phyloP scores from a whole-genome alignment of 2,888 invertebrate species.

The Hemicrepidius hirtus region DNA sequence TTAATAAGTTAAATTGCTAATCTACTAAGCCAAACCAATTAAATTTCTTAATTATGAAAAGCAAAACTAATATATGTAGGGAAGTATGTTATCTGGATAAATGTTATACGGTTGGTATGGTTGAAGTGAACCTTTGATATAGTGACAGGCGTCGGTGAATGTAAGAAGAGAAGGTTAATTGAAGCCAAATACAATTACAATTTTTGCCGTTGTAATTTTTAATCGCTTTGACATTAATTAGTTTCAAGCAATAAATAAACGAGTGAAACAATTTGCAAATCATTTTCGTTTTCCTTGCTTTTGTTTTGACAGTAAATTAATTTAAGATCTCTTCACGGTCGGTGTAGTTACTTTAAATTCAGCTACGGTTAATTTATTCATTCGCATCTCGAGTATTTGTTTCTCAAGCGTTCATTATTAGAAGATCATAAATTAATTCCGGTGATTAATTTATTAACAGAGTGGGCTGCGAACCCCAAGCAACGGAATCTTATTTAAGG shows the following conservation, averaged over 20 bases:
- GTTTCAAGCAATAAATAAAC: conserved; percentile 63
- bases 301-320: conserved; percentile 66
- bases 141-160: conserved; percentile 17
- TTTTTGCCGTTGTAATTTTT: conserved; percentile 57
- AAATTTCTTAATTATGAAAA: background rate
- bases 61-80: background rate
- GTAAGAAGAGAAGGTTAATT: conserved; percentile 21
- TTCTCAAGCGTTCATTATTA: conserved; percentile 66
- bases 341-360: conserved; percentile 60
- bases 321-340: conserved; percentile 62
- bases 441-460: conserved; percentile 65
- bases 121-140: conserved; percentile 7
- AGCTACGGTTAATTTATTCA: conserved; percentile 65
- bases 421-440: conserved; percentile 67
- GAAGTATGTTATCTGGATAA: no score
- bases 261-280: conserved; percentile 64
- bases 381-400: conserved; percentile 64
- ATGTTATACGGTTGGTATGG: background rate
- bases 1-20: background rate
- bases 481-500: conserved; percentile 31
- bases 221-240: conserved; percentile 64
- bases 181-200: conserved; percentile 33
- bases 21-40: no score
- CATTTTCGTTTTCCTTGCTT: conserved; percentile 62
- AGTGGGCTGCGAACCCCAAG: conserved; percentile 42